Percentiles rank a stretch among this genome's conserved stretches.
phyloP scores from a whole-genome alignment of 2,888 invertebrate species.

The Eristalis tenax region DNA sequence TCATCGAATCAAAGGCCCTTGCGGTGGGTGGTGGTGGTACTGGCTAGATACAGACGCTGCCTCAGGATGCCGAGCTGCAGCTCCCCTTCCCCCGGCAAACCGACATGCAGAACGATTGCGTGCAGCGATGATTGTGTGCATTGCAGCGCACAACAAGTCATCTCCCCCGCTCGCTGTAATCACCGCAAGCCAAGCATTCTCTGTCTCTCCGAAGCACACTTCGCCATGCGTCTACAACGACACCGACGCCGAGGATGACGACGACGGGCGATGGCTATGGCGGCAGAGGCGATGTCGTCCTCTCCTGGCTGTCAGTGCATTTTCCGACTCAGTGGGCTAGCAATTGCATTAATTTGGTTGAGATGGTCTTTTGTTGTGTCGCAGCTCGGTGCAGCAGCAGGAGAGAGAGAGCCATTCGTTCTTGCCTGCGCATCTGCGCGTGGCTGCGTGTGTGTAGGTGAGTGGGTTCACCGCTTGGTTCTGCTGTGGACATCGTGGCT shows the following conservation, averaged over 20 bases:
- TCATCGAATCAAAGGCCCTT: slow-evolving; percentile 59
- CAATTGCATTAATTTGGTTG: slow-evolving; percentile 71
- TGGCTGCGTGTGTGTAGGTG: background rate
- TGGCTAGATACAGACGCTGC: slow-evolving; percentile 32
- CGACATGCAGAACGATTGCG: slow-evolving; percentile 58
- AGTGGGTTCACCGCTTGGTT: background rate
- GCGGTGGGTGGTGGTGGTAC: background rate
- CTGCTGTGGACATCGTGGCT: no score
- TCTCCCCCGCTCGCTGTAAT: no score
- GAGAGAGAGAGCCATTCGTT: background rate
- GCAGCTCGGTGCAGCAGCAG: slow-evolving; percentile 20
- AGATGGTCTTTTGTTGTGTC: slow-evolving; percentile 67
- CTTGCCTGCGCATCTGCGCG: background rate
- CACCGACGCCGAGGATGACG: slow-evolving; percentile 9
- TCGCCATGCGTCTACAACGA: slow-evolving; percentile 23
- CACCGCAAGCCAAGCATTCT: slow-evolving; percentile 57
- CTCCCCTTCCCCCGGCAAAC: slow-evolving; percentile 23
- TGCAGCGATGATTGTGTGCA: slow-evolving; percentile 5
- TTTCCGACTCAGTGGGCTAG: slow-evolving; percentile 69
- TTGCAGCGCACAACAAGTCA: slow-evolving; percentile 44
- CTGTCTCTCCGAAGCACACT: slow-evolving; percentile 51
- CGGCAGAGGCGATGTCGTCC: slow-evolving; percentile 16
- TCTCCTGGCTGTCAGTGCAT: slow-evolving; percentile 57
- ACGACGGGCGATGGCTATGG: background rate
- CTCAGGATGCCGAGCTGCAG: slow-evolving; percentile 32